Evolutionary conservation across 2,113 vertebrate species (phyloP).

Genomic region (Monarcha castaneiventris): DNA sequence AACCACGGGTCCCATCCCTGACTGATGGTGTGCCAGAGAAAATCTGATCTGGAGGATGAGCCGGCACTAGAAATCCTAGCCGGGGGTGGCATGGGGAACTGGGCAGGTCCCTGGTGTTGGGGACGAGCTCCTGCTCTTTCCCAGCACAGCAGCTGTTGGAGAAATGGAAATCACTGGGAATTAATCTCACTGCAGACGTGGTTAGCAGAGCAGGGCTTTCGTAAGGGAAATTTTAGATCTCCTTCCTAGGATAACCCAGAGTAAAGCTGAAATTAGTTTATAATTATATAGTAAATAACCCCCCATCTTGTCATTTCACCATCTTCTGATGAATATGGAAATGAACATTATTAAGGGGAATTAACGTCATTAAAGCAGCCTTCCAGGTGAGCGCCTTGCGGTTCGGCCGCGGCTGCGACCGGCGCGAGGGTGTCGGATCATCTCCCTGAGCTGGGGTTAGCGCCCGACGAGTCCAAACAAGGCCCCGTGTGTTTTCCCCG

Average conservation of each 20-base stretch:
- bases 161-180: not conserved
- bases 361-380: not conserved
- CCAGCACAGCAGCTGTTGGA: slow-evolving; percentile 26
- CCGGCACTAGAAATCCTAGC: not conserved
- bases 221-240: slow-evolving; percentile 54
- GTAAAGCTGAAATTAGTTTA: slow-evolving; percentile 27
- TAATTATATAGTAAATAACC: slow-evolving; percentile 39
- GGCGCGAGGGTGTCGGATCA: slow-evolving; percentile 4
- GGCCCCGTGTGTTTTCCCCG: not conserved
- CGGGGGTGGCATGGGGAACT: not conserved
- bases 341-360: slow-evolving; percentile 14
- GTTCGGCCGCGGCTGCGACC: not conserved
- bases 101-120: not conserved
- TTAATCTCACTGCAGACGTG: not conserved
- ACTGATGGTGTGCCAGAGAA: not conserved
- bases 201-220: slow-evolving; percentile 16
- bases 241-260: slow-evolving; percentile 32
- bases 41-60: not conserved
- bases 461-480: not conserved
- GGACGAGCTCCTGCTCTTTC: slow-evolving; percentile 2
- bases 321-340: slow-evolving; percentile 46
- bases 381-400: slow-evolving; percentile 20
- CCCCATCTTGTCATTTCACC: slow-evolving; percentile 26
- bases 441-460: not conserved
- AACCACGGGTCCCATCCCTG: not conserved